Conservation (phyloP, 2,797 vertebrate species). For the Pteronotus mesoamericanus region DNA sequence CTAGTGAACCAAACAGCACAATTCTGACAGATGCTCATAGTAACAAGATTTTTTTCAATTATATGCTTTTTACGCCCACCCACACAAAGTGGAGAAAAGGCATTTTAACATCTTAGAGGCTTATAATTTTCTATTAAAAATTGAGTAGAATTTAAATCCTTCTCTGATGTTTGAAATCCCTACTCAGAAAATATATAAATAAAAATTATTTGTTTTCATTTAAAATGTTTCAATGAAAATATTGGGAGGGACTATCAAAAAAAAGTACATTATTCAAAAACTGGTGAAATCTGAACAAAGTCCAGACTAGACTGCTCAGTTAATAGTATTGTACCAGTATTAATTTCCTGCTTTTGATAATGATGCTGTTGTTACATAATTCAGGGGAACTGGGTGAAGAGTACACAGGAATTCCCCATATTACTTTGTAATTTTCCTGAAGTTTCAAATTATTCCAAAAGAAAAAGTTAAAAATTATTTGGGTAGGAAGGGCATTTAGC, state of each 20-base stretch:
- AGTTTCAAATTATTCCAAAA: conserved; percentile 30
- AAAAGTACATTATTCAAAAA: background rate
- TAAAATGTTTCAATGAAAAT: conserved; percentile 10
- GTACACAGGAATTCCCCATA: background rate
- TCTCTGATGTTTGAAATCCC: conserved; percentile 46
- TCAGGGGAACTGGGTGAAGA: background rate
- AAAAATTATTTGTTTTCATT: conserved; percentile 16
- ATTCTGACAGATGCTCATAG: conserved; percentile 67
- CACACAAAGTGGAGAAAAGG: conserved; percentile 40
- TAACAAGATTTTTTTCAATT: conserved; percentile 55
- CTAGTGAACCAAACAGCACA: conserved; percentile 56
- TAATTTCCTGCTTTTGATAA: background rate
- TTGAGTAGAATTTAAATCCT: conserved; percentile 16
- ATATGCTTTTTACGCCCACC: conserved; percentile 53
- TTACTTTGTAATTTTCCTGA: background rate
- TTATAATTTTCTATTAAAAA: conserved; percentile 50
- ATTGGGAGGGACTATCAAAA: background rate
- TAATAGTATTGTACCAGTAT: background rate
- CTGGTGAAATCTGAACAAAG: background rate
- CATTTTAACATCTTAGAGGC: conserved; percentile 36
- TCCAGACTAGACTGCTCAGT: background rate
- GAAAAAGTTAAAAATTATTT: background rate
- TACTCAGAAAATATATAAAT: conserved; percentile 28
- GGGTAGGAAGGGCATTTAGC: background rate
- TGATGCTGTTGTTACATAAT: background rate